phyloP scores from a whole-genome alignment of 2,797 vertebrate species.

The Acrossocheilus fasciatus region DNA sequence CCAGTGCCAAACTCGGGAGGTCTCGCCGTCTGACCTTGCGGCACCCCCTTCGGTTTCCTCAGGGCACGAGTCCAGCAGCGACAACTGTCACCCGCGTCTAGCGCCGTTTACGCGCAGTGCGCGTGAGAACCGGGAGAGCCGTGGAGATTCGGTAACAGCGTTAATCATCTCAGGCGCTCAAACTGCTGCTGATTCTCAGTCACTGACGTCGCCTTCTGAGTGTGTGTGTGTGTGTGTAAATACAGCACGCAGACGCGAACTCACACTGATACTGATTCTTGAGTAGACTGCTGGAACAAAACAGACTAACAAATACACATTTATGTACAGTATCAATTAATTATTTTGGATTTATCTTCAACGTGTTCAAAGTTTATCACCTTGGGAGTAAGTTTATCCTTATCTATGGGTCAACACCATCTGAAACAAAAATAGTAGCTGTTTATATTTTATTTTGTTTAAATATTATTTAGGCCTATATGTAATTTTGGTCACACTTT shows the following conservation, averaged over 20 bases:
- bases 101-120: slow-evolving; percentile 16
- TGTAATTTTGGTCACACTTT: neutral
- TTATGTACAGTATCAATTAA: neutral
- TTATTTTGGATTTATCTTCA: neutral
- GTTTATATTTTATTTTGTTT: neutral
- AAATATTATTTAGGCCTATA: neutral
- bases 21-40: slow-evolving; percentile 65
- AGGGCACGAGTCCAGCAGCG: slow-evolving; percentile 50
- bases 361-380: neutral
- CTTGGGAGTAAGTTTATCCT: neutral
- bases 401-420: neutral
- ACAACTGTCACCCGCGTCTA: slow-evolving; percentile 36
- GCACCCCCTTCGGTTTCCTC: slow-evolving; percentile 40
- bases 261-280: slow-evolving; percentile 10
- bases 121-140: slow-evolving; percentile 48
- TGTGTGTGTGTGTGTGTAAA: neutral
- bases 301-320: neutral
- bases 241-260: slow-evolving; percentile 26
- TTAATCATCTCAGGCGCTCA: slow-evolving; percentile 52
- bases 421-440: neutral
- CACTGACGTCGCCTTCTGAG: slow-evolving; percentile 51
- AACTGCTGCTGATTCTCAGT: slow-evolving; percentile 49
- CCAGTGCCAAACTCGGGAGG: slow-evolving; percentile 54
- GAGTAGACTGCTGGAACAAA: neutral
- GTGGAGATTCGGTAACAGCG: slow-evolving; percentile 50